Evolutionary conservation across 2,797 vertebrate genomes (phyloP), one percentile per base, ranked within the genome.

Genomic region (Enteromius radiatus): DNA sequence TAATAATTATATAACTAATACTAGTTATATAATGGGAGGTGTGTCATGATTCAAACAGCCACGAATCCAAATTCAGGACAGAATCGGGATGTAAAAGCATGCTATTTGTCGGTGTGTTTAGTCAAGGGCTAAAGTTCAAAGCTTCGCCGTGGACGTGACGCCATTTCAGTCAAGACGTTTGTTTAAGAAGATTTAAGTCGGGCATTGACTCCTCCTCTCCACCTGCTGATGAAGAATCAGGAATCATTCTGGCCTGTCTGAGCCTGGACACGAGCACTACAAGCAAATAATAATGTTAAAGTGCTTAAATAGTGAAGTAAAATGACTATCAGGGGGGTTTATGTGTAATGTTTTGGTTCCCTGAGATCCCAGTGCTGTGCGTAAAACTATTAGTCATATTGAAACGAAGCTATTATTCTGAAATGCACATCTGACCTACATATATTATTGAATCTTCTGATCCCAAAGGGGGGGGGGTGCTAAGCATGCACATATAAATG

Each of bases 111-210:
- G 15, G 31, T 45, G 12, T 23, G 45, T 45, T 45, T 76, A 85
- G 71, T 80, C 70, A 36, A 83, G 75, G 56, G 80, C 69, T 83
- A 68, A 79, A 73, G 76, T 36, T 84, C 19, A 74, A 84, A 56
- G 56, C 73, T 70, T 78, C 79, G 82, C 84, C 80, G 85, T 45
- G 80, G 87, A 83, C 64, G 82, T 61, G 84, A 73, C 74, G 76
- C 76, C 73, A 38, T 77, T 89, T 80, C 68, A 61, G 67, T 73
- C 19, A 63, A 81, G 54, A 77, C 43, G 15, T 41, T 67, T 78
- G 23, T 76, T 75, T 43, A 33, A 36, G 47, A 78, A 77, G 54
- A 74, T 81, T 26, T 26, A 81, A 64, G 41, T 82, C 31, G 43
- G 31, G 33, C n/a, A 49, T 28, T 41, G 71, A 64, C 45, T 74